Evolutionary conservation across 2,888 invertebrate genomes (phyloP), one percentile per base, ranked within the genome.

Genomic region (Steinernema hermaphroditum): DNA sequence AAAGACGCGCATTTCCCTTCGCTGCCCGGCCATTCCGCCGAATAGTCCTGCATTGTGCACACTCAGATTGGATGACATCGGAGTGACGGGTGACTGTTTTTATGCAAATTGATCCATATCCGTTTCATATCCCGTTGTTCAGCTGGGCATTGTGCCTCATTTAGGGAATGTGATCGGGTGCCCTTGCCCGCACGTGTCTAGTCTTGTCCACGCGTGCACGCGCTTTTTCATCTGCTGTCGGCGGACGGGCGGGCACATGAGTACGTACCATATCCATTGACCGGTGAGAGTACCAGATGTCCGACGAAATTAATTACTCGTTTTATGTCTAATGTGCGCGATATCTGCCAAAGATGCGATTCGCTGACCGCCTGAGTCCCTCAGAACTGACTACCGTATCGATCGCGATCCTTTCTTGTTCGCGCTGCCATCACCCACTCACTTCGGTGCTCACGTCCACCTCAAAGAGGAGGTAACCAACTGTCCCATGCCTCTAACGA

Each of bases 211-310:
- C 32, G 34, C 62, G 50, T 27, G 22, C 27, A 27, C 34, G 29
- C 32, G 62, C 62, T 62, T 62, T 32, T 32, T 62, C 62, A 29
- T 27, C 14, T 62, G 62, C 34, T 62, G 27, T 22, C 62, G 62
- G 62, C 62, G 62, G 27, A 32, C 62, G 46, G 14, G 29, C n/a
- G 16, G 6, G 37, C 62, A 27, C 62, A 62, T 62, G 62, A 32
- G 54, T 22, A 62, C 62, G 62, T 29, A 16, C 32, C 12, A 27
- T 62, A 8, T 32, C 32, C 62, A 27, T 12, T 62, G 62, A 62
- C 62, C 62, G 62, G 62, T 62, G 62, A 29, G 62, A 62, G 62
- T 62, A 34, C 62, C 62, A 62, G 62, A 62, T 62, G 62, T 62
- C 62, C 62, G 62, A 62, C 62, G 34, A 32, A 62, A 32, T 62